Evolutionary conservation across 2,113 vertebrate species (phyloP).

Genomic region (Passer montanus): DNA sequence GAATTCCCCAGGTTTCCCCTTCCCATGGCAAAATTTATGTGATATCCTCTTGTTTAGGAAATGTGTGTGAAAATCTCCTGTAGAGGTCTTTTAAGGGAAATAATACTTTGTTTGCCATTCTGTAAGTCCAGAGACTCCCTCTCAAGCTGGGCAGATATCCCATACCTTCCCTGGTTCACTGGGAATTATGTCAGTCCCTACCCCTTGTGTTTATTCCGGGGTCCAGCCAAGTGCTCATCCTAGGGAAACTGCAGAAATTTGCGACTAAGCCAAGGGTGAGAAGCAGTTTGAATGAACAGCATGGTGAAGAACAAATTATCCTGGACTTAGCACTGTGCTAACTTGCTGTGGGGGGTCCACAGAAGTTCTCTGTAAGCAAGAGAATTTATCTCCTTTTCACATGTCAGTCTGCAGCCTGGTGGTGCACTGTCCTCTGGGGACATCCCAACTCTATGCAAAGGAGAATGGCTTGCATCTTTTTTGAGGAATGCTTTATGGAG

Average conservation of each 20-base stretch:
- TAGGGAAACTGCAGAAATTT: neutral
- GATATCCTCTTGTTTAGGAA: neutral
- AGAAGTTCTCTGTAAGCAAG: neutral
- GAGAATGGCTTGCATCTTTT: fast-evolving
- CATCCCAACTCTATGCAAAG: neutral
- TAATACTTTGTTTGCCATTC: neutral
- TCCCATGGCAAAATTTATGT: neutral
- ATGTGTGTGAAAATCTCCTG: neutral
- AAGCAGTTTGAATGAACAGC: neutral
- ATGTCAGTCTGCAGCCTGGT: fast-evolving
- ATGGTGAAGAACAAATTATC: neutral
- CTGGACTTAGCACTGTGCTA: neutral
- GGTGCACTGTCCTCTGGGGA: neutral
- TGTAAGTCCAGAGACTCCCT: neutral
- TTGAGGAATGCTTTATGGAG: neutral
- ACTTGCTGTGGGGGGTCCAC: fast-evolving
- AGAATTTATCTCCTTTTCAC: fast-evolving
- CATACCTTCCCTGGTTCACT: neutral
- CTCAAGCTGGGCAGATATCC: neutral
- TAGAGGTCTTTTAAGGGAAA: neutral
- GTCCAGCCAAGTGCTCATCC: fast-evolving
- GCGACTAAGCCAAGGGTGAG: neutral
- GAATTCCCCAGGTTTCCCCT: neutral
- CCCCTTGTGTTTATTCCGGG: neutral
- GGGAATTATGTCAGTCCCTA: neutral